Evolutionary conservation across 2,888 invertebrate species (phyloP), one percentile per base, ranked within the genome.

Genomic region (Corbicula japonica): DNA sequence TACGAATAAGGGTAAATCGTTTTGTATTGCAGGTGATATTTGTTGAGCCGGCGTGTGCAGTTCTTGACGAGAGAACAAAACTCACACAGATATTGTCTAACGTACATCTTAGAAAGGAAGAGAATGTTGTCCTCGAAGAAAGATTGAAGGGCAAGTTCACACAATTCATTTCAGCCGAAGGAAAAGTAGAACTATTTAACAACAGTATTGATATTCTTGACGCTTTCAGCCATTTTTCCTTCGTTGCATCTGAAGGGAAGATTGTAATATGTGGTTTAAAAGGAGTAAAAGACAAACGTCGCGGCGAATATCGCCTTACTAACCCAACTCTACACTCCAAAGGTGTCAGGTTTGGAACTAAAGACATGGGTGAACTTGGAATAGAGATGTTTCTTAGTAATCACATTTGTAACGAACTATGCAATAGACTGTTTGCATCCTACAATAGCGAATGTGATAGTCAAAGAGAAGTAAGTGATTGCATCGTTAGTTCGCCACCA

Each of bases 251-350:
- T 1, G 54, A 4, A n/a, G 54, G 54, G 3, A 6, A 28, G 15
- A 32, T 54, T 28, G 54, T 54, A 2, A 30, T 54, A 15, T 54
- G 54, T 54, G 54, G 54, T 28, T 32, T 54, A 32, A 54, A 54
- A 54, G 54, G 54, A 2, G 54, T 54, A 18, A 15, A 54, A 10
- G 23, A 23, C n/a, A 54, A 54, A n/a, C 21, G 32, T n/a, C 12
- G 15, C 1, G n/a, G 15, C 3, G 23, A 54, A 8, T 54, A 32
- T 15, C 28, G 2, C 30, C 54, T 54, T 3, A 54, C 54, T 15
- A 54, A 54, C n/a, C 54, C 54, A 15, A 54, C 54, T 1, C 28
- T 54, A 54, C 54, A 54, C n/a, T 54, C 54, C 4, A 26, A 32
- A 30, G 28, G 32, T 4, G 12, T 12, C 10, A 23, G 3, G 5